These are phyloP conservation scores for Penaeus vannamei DNA, from an alignment of 1,140 invertebrate species.

Conservation along the genomic window DNA sequence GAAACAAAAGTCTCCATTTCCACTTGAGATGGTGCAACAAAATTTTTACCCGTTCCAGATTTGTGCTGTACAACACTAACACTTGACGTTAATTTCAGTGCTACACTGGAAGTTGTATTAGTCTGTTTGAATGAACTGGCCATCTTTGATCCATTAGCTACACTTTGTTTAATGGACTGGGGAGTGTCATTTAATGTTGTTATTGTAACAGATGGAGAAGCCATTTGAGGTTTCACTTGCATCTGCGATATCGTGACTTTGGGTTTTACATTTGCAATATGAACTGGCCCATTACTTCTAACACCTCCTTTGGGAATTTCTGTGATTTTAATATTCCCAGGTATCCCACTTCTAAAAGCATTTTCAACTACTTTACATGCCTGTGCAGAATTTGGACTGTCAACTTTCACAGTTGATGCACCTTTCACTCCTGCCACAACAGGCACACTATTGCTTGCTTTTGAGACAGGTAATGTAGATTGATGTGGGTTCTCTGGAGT, in stretches of 20 bases:
- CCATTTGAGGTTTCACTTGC: conserved; percentile 17
- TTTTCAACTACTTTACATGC: conserved; percentile 38
- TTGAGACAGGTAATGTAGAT: too few species aligned
- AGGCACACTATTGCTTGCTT: too few species aligned
- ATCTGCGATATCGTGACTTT: background rate
- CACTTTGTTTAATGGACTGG: background rate
- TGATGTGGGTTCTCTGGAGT: too few species aligned
- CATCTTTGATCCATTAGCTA: background rate
- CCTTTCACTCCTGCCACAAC: too few species aligned
- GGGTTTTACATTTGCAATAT: conserved; percentile 19
- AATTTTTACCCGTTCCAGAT: conserved; percentile 28
- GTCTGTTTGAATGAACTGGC: background rate
- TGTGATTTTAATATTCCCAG: conserved; percentile 44
- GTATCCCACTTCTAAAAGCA: conserved; percentile 35
- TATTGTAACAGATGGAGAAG: conserved; percentile 46
- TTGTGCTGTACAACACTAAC: conserved; percentile 52
- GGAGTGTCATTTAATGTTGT: conserved; percentile 31
- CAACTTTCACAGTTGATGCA: background rate
- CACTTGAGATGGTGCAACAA: background rate
- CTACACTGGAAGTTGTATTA: conserved; percentile 8
- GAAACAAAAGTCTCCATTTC: background rate
- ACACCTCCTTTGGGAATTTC: background rate
- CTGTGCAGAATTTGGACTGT: conserved; percentile 38
- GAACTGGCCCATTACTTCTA: conserved; percentile 36
- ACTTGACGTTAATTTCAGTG: conserved; percentile 37